Evolutionary conservation across 2,113 vertebrate species (phyloP), one percentile per base, ranked within the genome.

Genomic region (Malurus cyaneus): DNA sequence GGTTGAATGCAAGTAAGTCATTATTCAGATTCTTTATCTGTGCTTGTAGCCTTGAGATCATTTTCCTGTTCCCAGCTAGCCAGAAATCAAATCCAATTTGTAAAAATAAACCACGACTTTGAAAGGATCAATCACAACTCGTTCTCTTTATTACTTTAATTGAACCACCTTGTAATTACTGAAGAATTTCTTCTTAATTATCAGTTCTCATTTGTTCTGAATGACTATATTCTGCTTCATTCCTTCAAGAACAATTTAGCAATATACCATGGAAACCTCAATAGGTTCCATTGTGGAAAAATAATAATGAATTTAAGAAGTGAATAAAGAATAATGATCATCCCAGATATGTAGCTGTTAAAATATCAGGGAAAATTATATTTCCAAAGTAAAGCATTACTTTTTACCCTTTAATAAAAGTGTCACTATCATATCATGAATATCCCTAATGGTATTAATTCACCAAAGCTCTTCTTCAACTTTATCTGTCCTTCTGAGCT

Each of bases 61-160:
- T 65, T 93, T 66, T 11, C 50, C 15, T 80, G 52, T 94, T 94
- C 84, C 88, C 5, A 10, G 62, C 56, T 61, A 96, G 67, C 44
- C 49, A 70, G 52, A 89, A 95, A 86, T 96, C 67, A 96, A 96
- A 96, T 87, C 36, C 50, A 91, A 49, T 96, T 80, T 86, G 64
- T 93, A 94, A 95, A 88, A 96, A 96, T 96, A 91, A 96, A 78
- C 39, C 65, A 31, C 42, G 61, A 82, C 85, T 95, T 94, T 91
- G 52, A 84, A 88, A 78, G 84, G 83, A 92, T 97, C 94, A 82
- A 60, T 94, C 50, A 85, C 53, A 82, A 86, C 61, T 21, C 15
- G 15, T 77, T 91, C n/a, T 67, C 94, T 96, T 90, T 94, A 80
- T 95, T 84, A 61, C 76, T 94, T 95, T 96, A 97, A 91, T 92